Base-by-base conservation (phyloP, 2,113 vertebrate genomes). In the Apistogramma diplotaenia region DNA sequence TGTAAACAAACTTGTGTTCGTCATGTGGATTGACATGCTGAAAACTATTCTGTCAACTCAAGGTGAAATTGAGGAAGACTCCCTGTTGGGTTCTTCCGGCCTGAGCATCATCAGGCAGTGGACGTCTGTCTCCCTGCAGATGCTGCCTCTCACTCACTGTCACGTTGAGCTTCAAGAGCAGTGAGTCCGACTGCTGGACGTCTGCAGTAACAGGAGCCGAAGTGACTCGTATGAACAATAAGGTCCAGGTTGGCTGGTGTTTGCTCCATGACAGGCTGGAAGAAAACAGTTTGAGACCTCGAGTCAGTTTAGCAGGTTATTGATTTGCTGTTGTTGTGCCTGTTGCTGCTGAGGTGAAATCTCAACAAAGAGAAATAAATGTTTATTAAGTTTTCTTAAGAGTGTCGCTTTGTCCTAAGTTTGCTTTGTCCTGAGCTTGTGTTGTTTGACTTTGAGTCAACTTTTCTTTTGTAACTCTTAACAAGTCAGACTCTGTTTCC, bases 111-210 rank as follows among this genome's bases (percentile, higher is more conserved):
- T 72, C 77, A 81, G 78, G 49, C 78, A 16, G 65, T 33, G 74
- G 57, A 74, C 40, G 40, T 70, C 40, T 49, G 4, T 27, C 37
- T 76, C 31, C 67, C 18, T 57, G 55, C 79, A 81, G 81, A 86
- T 81, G 83, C 73, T 75, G 33, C 75, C 37, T 5, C 70, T 92
- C 83, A 82, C 59, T 86, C 85, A 82, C 74, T 84, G 85, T 84
- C 79, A 54, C 67, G 54, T 16, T 33, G 58, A 70, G 56, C 81
- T 29, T 62, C 4, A 60, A 33, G 15, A 60, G 18, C 10, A 11
- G 49, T 15, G 56, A 57, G 59, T 79, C 35, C 51, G 76, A 62
- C 67, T 60, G 53, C 29, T 31, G 71, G 73, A 79, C 80, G 33
- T 83, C 31, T 55, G 55, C 60, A 74, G 37, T 82, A 74, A 83